Evolutionary conservation across 92 coral and sea anemone species (phyloP), one percentile per base, ranked within the genome.

Genomic region (Desmophyllum pertusum): DNA sequence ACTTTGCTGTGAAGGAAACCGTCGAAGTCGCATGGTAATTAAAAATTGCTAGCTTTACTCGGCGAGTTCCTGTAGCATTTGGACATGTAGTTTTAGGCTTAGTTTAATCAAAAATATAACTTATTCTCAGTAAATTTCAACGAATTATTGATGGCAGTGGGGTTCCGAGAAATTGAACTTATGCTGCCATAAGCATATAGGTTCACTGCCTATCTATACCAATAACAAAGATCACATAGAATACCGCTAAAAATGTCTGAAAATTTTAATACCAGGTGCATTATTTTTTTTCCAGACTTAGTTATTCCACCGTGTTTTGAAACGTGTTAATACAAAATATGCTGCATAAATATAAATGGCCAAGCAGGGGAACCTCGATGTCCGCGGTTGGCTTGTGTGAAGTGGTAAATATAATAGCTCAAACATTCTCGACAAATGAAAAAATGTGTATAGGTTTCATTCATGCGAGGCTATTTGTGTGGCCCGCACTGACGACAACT

Each of bases 131-230:
- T n/a, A 5, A 36, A 67, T 36, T 67, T 38, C n/a, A 35, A 5
- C 72, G 25, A 67, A 67, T n/a, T n/a, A n/a, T n/a, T n/a, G 43
- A 66, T n/a, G 41, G 40, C 3, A 21, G 13, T 6, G 27, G 25
- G 42, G 35, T 67, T 67, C 73, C 42, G 73, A 67, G 73, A 67
- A 67, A 67, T 37, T 67, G 73, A 67, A 67, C 73, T 65, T n/a
- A 6, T 6, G 10, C 33, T 17, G 42, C 73, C n/a, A 5, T 35
- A 67, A 67, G 43, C 7, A 36, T 18, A 37, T 0, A 67, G 29
- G 45, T 37, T n/a, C 73, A 67, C 71, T 15, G 10, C 3, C 0
- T 35, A 3, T 66, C n/a, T n/a, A n/a, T n/a, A n/a, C n/a, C 71
- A 5, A 31, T 66, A 31, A 15, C 17, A 25, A 9, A 29, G 37